These are phyloP conservation scores for Echinometra lucunter DNA, from an alignment of 53 echinoderm and acorn worm species.

Conservation along the genomic window DNA sequence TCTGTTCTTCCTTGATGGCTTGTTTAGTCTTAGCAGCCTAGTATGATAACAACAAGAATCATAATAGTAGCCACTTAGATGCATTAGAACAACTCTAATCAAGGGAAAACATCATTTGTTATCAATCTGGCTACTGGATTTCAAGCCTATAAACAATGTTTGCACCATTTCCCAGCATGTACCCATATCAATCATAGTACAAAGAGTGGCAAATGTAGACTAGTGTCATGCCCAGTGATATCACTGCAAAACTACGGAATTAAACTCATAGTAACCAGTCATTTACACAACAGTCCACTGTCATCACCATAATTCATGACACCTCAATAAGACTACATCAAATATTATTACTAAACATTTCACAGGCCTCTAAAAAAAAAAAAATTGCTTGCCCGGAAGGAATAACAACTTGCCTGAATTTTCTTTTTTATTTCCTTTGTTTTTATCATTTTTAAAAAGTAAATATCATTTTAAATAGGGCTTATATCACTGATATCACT, in stretches of 20 bases:
- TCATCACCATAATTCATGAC: not conserved
- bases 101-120: not conserved
- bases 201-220: not conserved
- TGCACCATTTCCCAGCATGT: too few relatives aligned
- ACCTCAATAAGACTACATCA: too few relatives aligned
- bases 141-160: too few relatives aligned
- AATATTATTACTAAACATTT: too few relatives aligned
- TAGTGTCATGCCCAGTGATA: not conserved
- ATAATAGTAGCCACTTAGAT: not conserved
- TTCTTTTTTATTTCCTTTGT: too few relatives aligned
- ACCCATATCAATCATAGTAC: too few relatives aligned
- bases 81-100: not conserved
- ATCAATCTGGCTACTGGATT: too few relatives aligned
- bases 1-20: conserved; percentile 90
- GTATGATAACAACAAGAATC: not conserved
- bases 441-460: too few relatives aligned
- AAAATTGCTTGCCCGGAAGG: too few relatives aligned
- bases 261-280: not conserved
- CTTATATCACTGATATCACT: not conserved
- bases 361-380: too few relatives aligned
- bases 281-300: not conserved
- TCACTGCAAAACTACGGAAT: not conserved
- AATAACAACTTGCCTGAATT: too few relatives aligned
- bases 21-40: conserved; percentile 97
- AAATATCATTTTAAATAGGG: too few relatives aligned